phyloP scores from a whole-genome alignment of 2,797 vertebrate species.

The Phalloptychus januarius region DNA sequence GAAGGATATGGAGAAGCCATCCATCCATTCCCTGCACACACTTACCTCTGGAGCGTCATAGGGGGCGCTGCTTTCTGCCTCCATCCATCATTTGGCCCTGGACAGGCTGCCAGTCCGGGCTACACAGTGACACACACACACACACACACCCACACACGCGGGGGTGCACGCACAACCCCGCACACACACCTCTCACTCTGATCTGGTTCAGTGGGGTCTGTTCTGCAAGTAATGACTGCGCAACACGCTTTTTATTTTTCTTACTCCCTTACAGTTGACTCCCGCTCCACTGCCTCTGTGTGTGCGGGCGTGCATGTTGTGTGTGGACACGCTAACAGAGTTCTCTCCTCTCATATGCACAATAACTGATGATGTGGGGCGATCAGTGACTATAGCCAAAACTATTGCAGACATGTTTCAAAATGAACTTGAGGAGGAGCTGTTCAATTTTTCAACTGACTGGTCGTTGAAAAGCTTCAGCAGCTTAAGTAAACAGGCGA shows the following conservation, averaged over 20 bases:
- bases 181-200: constrained; percentile 19
- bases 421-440: constrained; percentile 65
- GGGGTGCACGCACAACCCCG: too few relatives aligned
- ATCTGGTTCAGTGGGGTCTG: constrained; percentile 64
- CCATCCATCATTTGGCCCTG: background rate
- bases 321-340: constrained; percentile 56
- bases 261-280: constrained; percentile 67
- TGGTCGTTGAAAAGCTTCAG: constrained; percentile 60
- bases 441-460: constrained; percentile 72
- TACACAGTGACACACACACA: background rate
- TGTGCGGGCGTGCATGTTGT: background rate
- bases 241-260: constrained; percentile 70
- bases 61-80: background rate
- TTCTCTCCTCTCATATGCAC: constrained; percentile 63
- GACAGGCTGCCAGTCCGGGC: background rate
- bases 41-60: background rate
- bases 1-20: background rate
- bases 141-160: too few relatives aligned
- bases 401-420: constrained; percentile 69
- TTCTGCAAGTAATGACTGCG: constrained; percentile 64
- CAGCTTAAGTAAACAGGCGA: constrained; percentile 57
- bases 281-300: constrained; percentile 44
- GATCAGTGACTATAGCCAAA: constrained; percentile 67
- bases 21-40: background rate
- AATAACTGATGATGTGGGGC: constrained; percentile 67